Evolutionary conservation across 2,888 invertebrate genomes (phyloP), one percentile per base, ranked within the genome.

Genomic region (Sarcophaga caerulescens): DNA sequence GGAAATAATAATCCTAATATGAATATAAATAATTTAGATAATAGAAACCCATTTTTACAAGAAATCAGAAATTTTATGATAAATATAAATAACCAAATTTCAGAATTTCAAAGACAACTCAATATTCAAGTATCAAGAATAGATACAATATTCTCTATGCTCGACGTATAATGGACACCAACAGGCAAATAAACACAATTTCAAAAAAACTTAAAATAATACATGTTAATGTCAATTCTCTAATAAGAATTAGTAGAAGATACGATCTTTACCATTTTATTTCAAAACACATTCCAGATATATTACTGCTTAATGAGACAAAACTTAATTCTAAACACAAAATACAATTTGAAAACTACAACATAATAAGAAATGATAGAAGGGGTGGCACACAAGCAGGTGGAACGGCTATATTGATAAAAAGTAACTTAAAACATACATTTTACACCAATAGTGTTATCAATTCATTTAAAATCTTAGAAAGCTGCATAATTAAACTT

Each of bases 261-360:
- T 47, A 47, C 14, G 12, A 47, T 47, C 12, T 14, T 47, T 47
- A 14, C 14, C 47, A 47, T 14, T 47, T 47, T 47, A 47, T 47
- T 47, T 14, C 35, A 35, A 35, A 35, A 35, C 35, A 35, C 35
- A 35, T 6, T 25, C 35, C 35, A 35, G 35, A 35, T 35, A 35
- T 35, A 35, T 35, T 35, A 35, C 35, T 35, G 35, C 35, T 35
- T 35, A 35, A 35, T 35, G 35, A 35, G 35, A 35, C 35, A 6
- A 35, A 35, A 35, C 35, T 35, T 35, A 35, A 35, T 35, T 35
- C 6, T 14, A 14, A 47, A 60, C 60, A 60, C 19, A 60, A 60
- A 60, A n/a, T 60, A n/a, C 21, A 60, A 60, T n/a, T 60, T n/a
- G 19, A 19, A n/a, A 60, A 60, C n/a, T 60, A 60, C n/a, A 60